Percentiles rank a stretch among this genome's conserved stretches.
Conservation (phyloP, 2,888 invertebrate genomes). For the Alviniconcha strummeri region DNA sequence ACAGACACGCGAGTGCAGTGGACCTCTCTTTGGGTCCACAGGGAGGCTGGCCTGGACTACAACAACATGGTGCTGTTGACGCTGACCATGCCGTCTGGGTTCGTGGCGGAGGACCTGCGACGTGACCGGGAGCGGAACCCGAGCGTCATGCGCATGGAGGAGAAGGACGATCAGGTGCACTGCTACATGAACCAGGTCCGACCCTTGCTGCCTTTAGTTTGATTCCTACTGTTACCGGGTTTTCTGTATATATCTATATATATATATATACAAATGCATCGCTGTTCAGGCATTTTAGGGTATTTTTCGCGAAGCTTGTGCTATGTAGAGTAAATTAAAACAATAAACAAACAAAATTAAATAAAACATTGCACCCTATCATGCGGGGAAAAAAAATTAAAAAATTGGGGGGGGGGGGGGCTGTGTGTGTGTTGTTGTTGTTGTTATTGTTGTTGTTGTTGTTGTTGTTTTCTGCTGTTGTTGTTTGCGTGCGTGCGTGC, state of each 20-base stretch:
- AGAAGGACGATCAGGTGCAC: background rate
- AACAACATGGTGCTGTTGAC: conserved; percentile 19
- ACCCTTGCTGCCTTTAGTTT: too few relatives aligned
- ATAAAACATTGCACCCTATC: too few relatives aligned
- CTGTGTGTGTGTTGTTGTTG: too few relatives aligned
- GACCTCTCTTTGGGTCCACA: background rate
- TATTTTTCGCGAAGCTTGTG: too few relatives aligned
- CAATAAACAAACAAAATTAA: too few relatives aligned
- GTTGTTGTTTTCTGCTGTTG: background rate
- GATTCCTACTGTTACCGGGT: too few relatives aligned
- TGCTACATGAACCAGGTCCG: conserved; percentile 16
- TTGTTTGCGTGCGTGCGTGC: background rate
- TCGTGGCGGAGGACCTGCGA: background rate
- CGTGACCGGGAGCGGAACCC: background rate
- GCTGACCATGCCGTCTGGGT: conserved; percentile 14
- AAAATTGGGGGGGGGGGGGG: background rate
- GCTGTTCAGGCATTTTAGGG: too few relatives aligned
- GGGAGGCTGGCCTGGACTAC: conserved; percentile 1
- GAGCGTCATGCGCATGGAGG: background rate
- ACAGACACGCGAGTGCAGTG: too few relatives aligned
- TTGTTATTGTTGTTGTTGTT: background rate
- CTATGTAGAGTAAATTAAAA: too few relatives aligned
- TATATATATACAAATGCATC: too few relatives aligned
- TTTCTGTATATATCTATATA: too few relatives aligned
- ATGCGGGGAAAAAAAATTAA: background rate